Evolutionary conservation across 2,113 vertebrate species (phyloP).

Genomic region (Chaetorhynchus papuensis): DNA sequence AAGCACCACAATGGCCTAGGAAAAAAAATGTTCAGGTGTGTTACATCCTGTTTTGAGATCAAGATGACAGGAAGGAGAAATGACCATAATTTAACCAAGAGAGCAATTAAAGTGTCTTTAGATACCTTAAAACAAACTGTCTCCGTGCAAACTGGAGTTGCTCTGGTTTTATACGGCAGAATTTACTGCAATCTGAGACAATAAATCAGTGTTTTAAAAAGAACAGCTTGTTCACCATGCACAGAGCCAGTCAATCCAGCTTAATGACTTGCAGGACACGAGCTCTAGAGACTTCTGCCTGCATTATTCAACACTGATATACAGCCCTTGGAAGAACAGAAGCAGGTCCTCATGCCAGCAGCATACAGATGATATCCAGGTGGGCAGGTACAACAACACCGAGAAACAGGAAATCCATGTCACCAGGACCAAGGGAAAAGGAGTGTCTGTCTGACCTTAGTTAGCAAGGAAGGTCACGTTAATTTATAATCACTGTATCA

Average conservation of each 20-base stretch:
- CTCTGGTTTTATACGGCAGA: background rate
- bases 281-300: background rate
- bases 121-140: background rate
- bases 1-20: background rate
- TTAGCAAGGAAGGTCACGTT: background rate
- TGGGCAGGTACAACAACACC: background rate
- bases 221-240: background rate
- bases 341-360: background rate
- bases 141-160: background rate
- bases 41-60: background rate
- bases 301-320: background rate
- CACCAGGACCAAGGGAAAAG: background rate
- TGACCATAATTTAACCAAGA: background rate
- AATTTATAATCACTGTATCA: background rate
- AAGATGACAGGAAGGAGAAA: background rate
- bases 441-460: background rate
- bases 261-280: background rate
- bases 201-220: background rate
- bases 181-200: background rate
- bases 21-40: background rate
- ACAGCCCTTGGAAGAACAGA: background rate
- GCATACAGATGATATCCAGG: background rate
- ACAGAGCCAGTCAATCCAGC: background rate
- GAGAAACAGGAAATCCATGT: background rate
- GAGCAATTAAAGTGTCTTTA: background rate